phyloP scores from a whole-genome alignment of 2,113 vertebrate genomes.

The Petromus typicus region DNA sequence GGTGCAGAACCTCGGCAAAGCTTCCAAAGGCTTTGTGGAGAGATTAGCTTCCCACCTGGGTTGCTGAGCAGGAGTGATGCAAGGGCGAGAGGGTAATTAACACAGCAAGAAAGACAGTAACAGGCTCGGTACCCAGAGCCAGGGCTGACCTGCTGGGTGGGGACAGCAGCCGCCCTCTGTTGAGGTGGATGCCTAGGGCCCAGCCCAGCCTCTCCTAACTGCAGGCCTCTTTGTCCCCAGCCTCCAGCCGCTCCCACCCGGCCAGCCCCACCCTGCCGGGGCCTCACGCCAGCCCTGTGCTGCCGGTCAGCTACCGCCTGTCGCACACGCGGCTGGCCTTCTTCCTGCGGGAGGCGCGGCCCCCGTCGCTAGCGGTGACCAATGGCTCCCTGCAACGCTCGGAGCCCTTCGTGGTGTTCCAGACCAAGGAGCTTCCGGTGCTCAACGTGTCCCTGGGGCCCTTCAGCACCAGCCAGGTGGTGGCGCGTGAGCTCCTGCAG shows the following conservation, averaged over 20 bases:
- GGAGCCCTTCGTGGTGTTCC: conserved; percentile 98
- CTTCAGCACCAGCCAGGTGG: conserved; percentile 92
- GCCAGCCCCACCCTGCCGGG: conserved; percentile 90
- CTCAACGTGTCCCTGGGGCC: conserved; percentile 96
- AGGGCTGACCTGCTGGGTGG: fast-evolving
- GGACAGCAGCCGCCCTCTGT: background rate
- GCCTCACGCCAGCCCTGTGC: conserved; percentile 85
- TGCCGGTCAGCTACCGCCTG: conserved; percentile 96
- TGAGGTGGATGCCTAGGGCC: fast-evolving
- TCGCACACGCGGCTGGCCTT: conserved; percentile 97
- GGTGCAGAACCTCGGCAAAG: background rate
- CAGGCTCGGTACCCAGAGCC: background rate
- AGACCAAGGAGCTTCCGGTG: conserved; percentile 96
- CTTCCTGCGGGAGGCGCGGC: conserved; percentile 93
- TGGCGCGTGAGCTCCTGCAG: conserved; percentile 96
- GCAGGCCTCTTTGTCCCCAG: conserved; percentile 68
- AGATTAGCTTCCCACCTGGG: background rate
- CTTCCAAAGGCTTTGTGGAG: background rate
- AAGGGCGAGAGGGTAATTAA: background rate
- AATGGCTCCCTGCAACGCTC: conserved; percentile 93
- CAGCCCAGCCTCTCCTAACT: background rate
- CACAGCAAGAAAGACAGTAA: background rate
- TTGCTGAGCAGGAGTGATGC: background rate
- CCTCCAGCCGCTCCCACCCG: conserved; percentile 88
- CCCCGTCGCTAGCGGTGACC: conserved; percentile 63